Conservation (phyloP, 2,797 vertebrate genomes). For the Cephalopachus bancanus region DNA sequence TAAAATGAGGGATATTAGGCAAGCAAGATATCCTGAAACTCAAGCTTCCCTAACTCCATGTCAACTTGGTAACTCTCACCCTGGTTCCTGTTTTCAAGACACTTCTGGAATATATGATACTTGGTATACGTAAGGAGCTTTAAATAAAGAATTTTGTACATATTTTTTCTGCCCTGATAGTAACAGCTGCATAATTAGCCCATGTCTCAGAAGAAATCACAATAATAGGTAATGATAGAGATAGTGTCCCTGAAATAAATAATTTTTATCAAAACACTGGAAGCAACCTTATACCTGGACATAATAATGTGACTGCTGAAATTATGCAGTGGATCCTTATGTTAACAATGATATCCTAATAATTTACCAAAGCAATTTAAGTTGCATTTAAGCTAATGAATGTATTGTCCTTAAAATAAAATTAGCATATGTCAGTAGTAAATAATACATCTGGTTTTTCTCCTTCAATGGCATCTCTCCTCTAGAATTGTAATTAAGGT, state of each 20-base stretch:
- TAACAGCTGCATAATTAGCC: not conserved
- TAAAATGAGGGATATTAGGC: not conserved
- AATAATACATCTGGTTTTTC: slow-evolving; percentile 26
- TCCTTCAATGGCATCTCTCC: not conserved
- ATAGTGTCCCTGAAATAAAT: not conserved
- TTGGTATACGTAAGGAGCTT: not conserved
- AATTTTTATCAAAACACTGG: not conserved
- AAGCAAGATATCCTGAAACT: not conserved
- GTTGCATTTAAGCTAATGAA: slow-evolving; percentile 23
- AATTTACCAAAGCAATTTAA: slow-evolving; percentile 60
- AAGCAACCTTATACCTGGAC: slow-evolving; percentile 10
- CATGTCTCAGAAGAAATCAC: not conserved
- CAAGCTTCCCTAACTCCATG: not conserved
- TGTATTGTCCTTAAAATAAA: slow-evolving; percentile 49
- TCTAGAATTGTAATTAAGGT: not conserved
- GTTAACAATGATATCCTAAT: slow-evolving; percentile 55
- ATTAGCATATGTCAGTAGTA: not conserved
- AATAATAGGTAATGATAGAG: not conserved
- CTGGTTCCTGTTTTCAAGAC: not conserved
- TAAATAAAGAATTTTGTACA: not conserved
- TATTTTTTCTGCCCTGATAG: not conserved
- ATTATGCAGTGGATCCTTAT: not conserved
- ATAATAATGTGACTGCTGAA: not conserved
- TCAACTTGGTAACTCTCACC: not conserved
- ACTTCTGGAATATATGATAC: not conserved